Conservation (phyloP, 1,140 invertebrate species). For the Cydia splendana region DNA sequence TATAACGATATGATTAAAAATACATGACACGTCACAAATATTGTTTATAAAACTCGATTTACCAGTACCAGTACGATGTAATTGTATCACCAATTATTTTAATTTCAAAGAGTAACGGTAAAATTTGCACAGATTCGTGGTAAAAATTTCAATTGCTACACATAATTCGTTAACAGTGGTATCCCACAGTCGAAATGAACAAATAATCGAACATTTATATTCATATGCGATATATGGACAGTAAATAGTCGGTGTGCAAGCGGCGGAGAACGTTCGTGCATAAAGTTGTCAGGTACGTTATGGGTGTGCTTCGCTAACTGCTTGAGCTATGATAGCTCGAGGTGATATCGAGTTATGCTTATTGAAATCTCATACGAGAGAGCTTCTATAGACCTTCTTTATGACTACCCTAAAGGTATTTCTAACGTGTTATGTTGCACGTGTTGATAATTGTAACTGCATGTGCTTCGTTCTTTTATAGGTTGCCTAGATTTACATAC, state of each 20-base stretch:
- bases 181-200: constrained; percentile 19
- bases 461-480: no score
- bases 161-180: constrained; percentile 28
- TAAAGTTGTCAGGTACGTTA: constrained; percentile 25
- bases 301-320: constrained; percentile 6
- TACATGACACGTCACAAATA: no score
- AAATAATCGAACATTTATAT: constrained; percentile 29
- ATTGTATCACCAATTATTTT: neutral
- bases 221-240: neutral
- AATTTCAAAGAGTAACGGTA: neutral
- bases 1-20: neutral
- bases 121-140: constrained; percentile 26
- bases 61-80: neutral
- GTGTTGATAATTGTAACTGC: neutral
- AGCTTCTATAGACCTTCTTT: neutral
- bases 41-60: constrained; percentile 5
- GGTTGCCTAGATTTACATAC: no score
- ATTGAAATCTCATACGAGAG: constrained; percentile 5
- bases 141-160: constrained; percentile 24
- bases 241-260: constrained; percentile 12
- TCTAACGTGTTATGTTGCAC: neutral
- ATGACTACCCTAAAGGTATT: neutral
- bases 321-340: constrained; percentile 20
- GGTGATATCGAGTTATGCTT: constrained; percentile 1
- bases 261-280: neutral